These are phyloP conservation scores for Drosophila sp. DNA, from an alignment of 1,140 invertebrate species.

Conservation along the genomic window DNA sequence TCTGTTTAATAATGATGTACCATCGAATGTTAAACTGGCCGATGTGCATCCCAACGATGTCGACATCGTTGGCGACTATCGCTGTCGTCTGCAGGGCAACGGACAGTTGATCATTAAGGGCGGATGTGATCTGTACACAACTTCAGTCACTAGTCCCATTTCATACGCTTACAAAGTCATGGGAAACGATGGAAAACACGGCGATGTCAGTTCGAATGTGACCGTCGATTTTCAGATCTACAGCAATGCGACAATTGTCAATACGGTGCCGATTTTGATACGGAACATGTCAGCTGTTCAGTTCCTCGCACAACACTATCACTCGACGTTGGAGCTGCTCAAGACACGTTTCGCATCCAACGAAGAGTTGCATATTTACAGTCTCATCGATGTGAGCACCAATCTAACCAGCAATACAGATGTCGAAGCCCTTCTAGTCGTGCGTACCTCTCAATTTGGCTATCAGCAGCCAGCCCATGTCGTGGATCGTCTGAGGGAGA, in stretches of 20 bases:
- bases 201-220: slow-evolving; percentile 93
- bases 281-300: slow-evolving; percentile 89
- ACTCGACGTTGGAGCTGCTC: slow-evolving; percentile 89
- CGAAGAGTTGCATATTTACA: slow-evolving; percentile 89
- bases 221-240: slow-evolving; percentile 92
- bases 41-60: slow-evolving; percentile 96
- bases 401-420: slow-evolving; percentile 84
- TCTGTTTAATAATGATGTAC: slow-evolving; percentile 90
- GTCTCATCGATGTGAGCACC: slow-evolving; percentile 86
- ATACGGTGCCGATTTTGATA: slow-evolving; percentile 92
- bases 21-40: slow-evolving; percentile 91
- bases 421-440: slow-evolving; percentile 90
- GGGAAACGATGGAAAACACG: slow-evolving; percentile 95
- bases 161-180: slow-evolving; percentile 91
- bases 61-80: slow-evolving; percentile 94
- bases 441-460: slow-evolving; percentile 85
- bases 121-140: slow-evolving; percentile 92
- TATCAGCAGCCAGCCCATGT: slow-evolving; percentile 88
- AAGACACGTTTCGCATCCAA: slow-evolving; percentile 87
- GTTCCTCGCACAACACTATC: slow-evolving; percentile 91
- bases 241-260: slow-evolving; percentile 92
- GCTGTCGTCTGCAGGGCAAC: slow-evolving; percentile 90
- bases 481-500: slow-evolving; percentile 87
- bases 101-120: slow-evolving; percentile 88
- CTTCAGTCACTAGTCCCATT: slow-evolving; percentile 88